Evolutionary conservation across 1,140 invertebrate genomes (phyloP).

Genomic region (Ruditapes philippinarum): DNA sequence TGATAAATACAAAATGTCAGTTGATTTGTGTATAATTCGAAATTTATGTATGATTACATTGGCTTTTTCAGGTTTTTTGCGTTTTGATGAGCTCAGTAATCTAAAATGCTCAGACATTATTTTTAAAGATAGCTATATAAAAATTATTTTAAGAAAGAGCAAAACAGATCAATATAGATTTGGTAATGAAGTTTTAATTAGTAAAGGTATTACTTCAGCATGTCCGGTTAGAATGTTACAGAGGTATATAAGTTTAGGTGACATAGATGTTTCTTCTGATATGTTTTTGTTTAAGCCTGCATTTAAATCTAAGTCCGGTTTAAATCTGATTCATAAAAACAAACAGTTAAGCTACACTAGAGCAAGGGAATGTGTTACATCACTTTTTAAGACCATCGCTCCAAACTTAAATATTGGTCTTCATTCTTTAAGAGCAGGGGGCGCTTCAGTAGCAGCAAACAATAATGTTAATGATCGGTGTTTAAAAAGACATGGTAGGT

Average conservation of each 20-base stretch:
- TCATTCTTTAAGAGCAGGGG: constrained; percentile 56
- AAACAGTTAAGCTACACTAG: constrained; percentile 56
- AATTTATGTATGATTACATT: constrained; percentile 57
- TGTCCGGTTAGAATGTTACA: constrained; percentile 54
- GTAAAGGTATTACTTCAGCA: not conserved
- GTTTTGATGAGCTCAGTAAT: constrained; percentile 50
- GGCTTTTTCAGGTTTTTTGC: constrained; percentile 30
- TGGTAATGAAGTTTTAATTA: constrained; percentile 56
- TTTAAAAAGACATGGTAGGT: constrained; percentile 41
- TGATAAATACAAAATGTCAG: not conserved
- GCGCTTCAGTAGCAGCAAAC: constrained; percentile 35
- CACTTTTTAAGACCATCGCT: not conserved
- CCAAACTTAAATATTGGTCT: constrained; percentile 56
- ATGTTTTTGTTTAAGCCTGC: constrained; percentile 55
- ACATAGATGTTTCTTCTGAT: not conserved
- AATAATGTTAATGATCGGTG: constrained; percentile 4
- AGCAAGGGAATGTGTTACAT: constrained; percentile 30
- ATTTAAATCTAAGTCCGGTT: constrained; percentile 9
- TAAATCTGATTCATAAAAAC: constrained; percentile 54
- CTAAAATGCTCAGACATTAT: constrained; percentile 11
- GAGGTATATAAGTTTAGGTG: constrained; percentile 19
- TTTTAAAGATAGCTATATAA: constrained; percentile 29
- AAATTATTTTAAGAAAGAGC: not conserved
- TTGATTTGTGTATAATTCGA: constrained; percentile 32
- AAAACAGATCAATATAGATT: constrained; percentile 60